Base-by-base conservation (phyloP, 2,113 vertebrate species). In the Perca flavescens region DNA sequence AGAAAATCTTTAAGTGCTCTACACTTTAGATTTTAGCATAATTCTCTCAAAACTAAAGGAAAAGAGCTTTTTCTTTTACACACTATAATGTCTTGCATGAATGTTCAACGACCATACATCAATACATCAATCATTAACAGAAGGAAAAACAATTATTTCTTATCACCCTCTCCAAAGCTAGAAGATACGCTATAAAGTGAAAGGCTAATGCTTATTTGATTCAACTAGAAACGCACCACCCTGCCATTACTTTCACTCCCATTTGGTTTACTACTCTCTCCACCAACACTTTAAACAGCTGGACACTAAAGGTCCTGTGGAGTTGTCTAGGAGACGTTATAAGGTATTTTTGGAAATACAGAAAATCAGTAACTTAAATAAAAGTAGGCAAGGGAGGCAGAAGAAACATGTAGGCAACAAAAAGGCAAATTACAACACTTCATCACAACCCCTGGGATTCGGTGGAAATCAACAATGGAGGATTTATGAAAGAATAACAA, bases 251-350 rank as follows among this genome's bases (percentile, higher is more conserved):
- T 74, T 68, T 60, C 47, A 43, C 61, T 56, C 31, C 34, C 5
- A 0, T 43, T 70, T 22, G 14, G 72, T 63, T 84, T 58, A 83
- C 82, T 74, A 79, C n/a, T 79, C 31, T 65, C 19, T 66, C 43
- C 25, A 57, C 53, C 49, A 34, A 81, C 77, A 53, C 40, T 80
- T 73, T 79, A 65, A 71, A 61, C 79, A 81, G 81, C 83, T 86
- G 82, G 79, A 70, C 19, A 1, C 69, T n/a, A 34, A 28, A 36
- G 22, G 49, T 67, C 73, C 68, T 34, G 49, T 75, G 56, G 62
- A 64, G 53, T 43, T 82, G 74, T 72, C 83, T 28, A 17, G 76
- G 70, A 84, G 60, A 79, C 6, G 6, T 67, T 46, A 19, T 11
- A 81, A 73, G 28, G 66, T 58, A 73, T 83, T 84, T 19, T 13